Evolutionary conservation across 2,113 vertebrate species (phyloP), one percentile per base, ranked within the genome.

Genomic region (Promerops cafer): DNA sequence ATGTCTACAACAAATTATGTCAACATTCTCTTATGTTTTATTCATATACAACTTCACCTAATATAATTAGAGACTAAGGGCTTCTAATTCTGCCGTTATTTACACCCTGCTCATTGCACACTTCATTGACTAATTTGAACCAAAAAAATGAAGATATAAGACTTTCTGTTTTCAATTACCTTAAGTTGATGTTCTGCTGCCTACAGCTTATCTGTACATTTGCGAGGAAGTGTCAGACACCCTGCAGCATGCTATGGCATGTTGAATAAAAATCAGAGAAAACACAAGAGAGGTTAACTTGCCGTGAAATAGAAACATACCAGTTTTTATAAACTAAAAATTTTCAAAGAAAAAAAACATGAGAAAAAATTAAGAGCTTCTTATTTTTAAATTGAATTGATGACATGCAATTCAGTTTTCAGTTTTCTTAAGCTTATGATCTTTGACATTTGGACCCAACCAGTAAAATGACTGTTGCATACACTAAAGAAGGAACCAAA

Each of bases 1-100:
- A 96, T 91, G 76, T 83, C 94, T 95, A 65, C 86, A 94, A 92
- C 87, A 97, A 97, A 96, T 97, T 96, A 95, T 96, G 93, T 91
- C 94, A 97, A 93, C 89, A 91, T 95, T 95, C 75, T 75, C 74
- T 95, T 95, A 96, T 95, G 94, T 96, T 97, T 97, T 96, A 96
- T 97, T 97, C 95, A 97, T 96, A 95, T 84, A 89, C 79, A 97
- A 92, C 87, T 96, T 92, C 91, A 95, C 56, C 72, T 89, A 92
- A 91, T 89, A 39, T 95, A 97, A 96, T 96, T 97, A 96, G 80
- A 96, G 85, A 90, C 68, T 95, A 94, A 96, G 82, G 77, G 80
- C 53, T 92, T 94, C 77, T 96, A 94, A 95, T 94, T 96, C 94
- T 94, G 49, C 60, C 0, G 1, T 91, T 96, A 92, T 94, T 95